Evolutionary conservation across 2,888 invertebrate species (phyloP), one percentile per base, ranked within the genome.

Genomic region (Sphaerophoria rueppellii): DNA sequence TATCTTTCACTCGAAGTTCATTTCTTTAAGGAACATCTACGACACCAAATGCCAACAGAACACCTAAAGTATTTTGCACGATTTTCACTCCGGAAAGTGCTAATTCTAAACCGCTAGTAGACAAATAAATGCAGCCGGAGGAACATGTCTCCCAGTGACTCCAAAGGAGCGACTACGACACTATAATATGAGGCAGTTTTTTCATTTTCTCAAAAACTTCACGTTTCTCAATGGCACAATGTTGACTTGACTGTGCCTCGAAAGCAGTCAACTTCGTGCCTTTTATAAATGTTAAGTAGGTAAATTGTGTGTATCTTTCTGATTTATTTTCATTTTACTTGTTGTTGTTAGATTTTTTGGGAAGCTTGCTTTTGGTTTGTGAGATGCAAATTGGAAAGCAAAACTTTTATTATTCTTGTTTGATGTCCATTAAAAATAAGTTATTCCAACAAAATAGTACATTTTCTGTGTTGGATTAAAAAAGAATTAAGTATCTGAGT

Each of bases 1-100:
- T 89, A 90, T 24, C 91, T 88, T 67, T 89, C 89, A 6, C 87
- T 87, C 24, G 24, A 24, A 24, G 24, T 24, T 24, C 24, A 2
- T 2, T 2, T 2, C 24, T 24, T 24, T 24, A 2, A 24, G 24
- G 2, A 24, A 24, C 2, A 24, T 24, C 24, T 24, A 24, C 24
- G 24, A 2, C 46, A 46, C 4, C n/a, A 5, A 48, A 16, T 65
- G 24, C 34, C 75, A 32, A 40, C 9, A 16, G 46, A 37, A 57
- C 46, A 34, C 11, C 43, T 43, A 24, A 2, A 9, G 52, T 52
- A 34, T 52, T 58, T 48, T 50, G 70, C 52, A 75, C 46, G 63
- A 54, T 40, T 46, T 81, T 46, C 32, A 43, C 37, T 54, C 46
- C 6, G 2, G 43, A 24, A 34, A 69, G 76, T 77, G 82, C 40